Base-by-base conservation (phyloP, 1,140 invertebrate species). In the Panagrolaimus sp. region DNA sequence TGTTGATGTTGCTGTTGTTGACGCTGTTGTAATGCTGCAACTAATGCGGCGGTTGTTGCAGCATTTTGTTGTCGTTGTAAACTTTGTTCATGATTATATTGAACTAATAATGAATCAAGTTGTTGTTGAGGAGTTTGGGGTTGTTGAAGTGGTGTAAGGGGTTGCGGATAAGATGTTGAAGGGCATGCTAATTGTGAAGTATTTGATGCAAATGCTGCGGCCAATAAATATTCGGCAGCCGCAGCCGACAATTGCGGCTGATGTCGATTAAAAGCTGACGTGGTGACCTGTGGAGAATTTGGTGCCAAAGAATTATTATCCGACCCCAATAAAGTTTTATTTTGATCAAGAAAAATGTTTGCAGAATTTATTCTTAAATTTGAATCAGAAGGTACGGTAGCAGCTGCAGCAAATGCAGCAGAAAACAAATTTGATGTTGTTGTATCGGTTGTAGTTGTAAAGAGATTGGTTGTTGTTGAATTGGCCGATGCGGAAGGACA, bases 231-330 rank as follows among this genome's bases (percentile, higher is more conserved):
- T 20, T 27, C 51, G 9, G 51, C 51, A 20, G 51, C 51, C 11
- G 51, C 51, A 11, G 51, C 51, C 27, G 51, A 25, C 27, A 57
- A 20, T 16, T 57, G 51, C n/a, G 31, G 31, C 31, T 38, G 31
- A 38, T 57, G 51, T 20, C 51, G 51, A 27, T 57, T 27, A 27
- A 25, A 27, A 57, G 51, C 51, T 27, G 51, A 57, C 51, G 51
- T 57, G 51, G 27, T 57, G 20, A 27, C 20, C 51, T 20, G 51
- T 57, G 51, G 51, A 57, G 20, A 25, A 20, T 20, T 25, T 27
- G 27, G 27, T 57, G 51, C 51, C 20, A 27, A 57, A 27, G 20
- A 57, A 57, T 9, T 57, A 25, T 20, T 20, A 16, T 57, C 51
- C 31, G 31, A 7, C 31, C 31, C 31, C 31, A 38, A 38, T 38